These are phyloP conservation scores for Pogonocichla stellata DNA, from an alignment of 2,113 vertebrate genomes.

Conservation along the genomic window DNA sequence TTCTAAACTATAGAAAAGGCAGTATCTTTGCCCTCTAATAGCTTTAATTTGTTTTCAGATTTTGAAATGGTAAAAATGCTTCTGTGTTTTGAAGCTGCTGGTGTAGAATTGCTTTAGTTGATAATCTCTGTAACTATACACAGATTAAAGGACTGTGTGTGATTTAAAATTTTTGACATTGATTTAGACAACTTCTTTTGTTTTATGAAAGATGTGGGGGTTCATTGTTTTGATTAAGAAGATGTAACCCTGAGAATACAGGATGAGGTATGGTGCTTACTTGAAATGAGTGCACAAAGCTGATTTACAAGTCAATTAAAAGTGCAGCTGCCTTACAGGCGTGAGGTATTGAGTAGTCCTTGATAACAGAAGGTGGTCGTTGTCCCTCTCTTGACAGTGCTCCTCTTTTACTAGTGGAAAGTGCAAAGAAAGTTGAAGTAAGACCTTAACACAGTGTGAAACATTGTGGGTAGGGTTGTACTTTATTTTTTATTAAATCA, in stretches of 20 bases:
- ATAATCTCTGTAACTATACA: background rate
- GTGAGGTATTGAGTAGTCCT: background rate
- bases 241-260: background rate
- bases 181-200: background rate
- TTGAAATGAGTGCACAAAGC: background rate
- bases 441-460: background rate
- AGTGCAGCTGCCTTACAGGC: background rate
- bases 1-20: background rate
- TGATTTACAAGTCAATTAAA: background rate
- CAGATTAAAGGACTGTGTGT: background rate
- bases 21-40: background rate
- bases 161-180: background rate
- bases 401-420: background rate
- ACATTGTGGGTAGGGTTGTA: background rate
- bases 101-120: background rate
- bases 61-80: background rate
- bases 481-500: background rate
- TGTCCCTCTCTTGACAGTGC: background rate
- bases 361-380: background rate
- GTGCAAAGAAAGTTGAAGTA: background rate
- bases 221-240: background rate
- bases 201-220: background rate
- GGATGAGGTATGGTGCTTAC: background rate
- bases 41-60: background rate
- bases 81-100: background rate